Evolutionary conservation across 2,797 vertebrate species (phyloP), one percentile per base, ranked within the genome.

Genomic region (Anguilla obscura): DNA sequence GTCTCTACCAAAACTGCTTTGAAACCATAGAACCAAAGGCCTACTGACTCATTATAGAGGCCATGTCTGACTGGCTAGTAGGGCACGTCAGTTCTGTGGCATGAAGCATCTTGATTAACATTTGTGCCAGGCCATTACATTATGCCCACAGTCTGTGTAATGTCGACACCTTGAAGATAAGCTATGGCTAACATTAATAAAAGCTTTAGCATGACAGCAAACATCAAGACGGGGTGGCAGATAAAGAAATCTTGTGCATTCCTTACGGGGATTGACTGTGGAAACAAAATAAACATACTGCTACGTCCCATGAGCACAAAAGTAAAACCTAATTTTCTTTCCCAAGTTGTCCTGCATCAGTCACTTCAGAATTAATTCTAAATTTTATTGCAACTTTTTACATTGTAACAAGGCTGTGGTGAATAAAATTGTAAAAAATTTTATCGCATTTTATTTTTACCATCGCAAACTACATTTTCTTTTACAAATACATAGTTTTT

Each of bases 21-120:
- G 60, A 21, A 63, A 69, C 7, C 63, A 69, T 24, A 69, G 18
- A 18, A 16, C 58, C 2, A 3, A 69, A 69, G n/a, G 63, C 24
- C 24, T 69, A n/a, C 24, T 69, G 6, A 69, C 24, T n/a, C 24
- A 69, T 69, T 69, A 27, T 27, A 69, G n/a, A 27, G 9, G 63
- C 63, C 63, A 69, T 69, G 63, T 69, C 63, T 69, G 63, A 69
- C n/a, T 69, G 63, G 63, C 24, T 69, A 60, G 63, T 69, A n/a
- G n/a, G 63, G 24, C n/a, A 69, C 27, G 63, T 24, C 24, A 69
- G 24, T 30, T 69, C 21, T 21, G 60, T 63, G 60, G 24, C 60
- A 63, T 66, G 63, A n/a, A 69, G 63, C 24, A 24, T 69, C 63
- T 69, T 9, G 24, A 69, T 27, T 69, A n/a, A 69, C 63, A 69